Evolutionary conservation across 2,888 invertebrate genomes (phyloP).

Genomic region (Scaptomyza tumidula): DNA sequence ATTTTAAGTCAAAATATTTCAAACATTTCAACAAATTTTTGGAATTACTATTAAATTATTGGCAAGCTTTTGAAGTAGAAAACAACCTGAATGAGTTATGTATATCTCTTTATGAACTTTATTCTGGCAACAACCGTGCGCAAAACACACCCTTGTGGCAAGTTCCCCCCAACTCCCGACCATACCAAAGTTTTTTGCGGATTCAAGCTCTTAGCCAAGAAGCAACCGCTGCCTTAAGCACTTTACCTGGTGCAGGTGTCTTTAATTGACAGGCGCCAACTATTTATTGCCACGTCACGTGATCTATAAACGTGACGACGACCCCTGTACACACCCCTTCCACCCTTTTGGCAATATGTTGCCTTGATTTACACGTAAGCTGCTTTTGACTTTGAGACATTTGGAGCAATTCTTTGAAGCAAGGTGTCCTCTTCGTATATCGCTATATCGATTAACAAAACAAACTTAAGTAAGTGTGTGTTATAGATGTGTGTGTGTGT

Average conservation of each 20-base stretch:
- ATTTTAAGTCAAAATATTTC: too few relatives aligned
- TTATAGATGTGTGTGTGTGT: constrained; percentile 14
- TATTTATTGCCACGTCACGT: constrained; percentile 76
- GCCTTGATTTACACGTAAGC: constrained; percentile 59
- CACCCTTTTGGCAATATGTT: constrained; percentile 21
- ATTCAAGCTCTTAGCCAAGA: constrained; percentile 2
- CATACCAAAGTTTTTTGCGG: background rate
- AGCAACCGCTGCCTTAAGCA: constrained; percentile 17
- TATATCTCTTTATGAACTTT: too few relatives aligned
- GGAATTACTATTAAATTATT: too few relatives aligned
- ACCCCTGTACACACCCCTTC: background rate
- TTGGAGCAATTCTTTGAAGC: constrained; percentile 31
- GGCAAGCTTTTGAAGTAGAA: too few relatives aligned
- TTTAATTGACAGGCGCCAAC: constrained; percentile 76
- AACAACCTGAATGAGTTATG: too few relatives aligned
- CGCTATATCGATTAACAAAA: constrained; percentile 72
- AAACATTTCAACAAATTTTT: too few relatives aligned
- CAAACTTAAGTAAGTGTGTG: constrained; percentile 48
- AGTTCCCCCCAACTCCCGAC: background rate
- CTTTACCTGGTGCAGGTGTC: constrained; percentile 63
- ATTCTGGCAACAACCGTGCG: background rate
- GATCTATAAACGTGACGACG: constrained; percentile 63
- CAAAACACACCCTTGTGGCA: background rate
- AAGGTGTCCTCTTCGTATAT: constrained; percentile 51
- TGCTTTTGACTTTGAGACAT: constrained; percentile 65